A percentile compares a stretch with the other conserved stretches of the same genome.
Evolutionary conservation across 1,140 invertebrate genomes (phyloP).

Genomic region (Drosophila pseudoobscura): DNA sequence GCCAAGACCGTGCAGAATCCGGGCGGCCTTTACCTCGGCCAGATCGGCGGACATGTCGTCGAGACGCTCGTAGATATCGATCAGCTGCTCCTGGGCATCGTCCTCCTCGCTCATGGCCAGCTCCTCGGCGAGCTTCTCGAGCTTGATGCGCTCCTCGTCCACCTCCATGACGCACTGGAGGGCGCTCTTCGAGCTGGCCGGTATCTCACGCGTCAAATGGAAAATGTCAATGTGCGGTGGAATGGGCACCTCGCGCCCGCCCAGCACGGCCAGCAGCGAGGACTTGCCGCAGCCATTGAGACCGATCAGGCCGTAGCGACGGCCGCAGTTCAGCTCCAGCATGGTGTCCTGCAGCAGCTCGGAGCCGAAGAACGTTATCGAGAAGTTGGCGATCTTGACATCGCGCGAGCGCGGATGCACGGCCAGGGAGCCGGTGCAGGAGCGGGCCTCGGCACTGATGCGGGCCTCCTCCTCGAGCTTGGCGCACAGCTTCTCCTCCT

Average conservation of each 20-base stretch:
- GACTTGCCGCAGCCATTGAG: conserved; percentile 98
- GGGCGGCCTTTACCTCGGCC: conserved; percentile 96
- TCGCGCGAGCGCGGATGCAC: conserved; percentile 98
- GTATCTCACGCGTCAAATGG: conserved; percentile 98
- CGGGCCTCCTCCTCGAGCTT: conserved; percentile 95
- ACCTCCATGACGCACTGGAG: conserved; percentile 99
- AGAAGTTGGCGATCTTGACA: conserved; percentile 98
- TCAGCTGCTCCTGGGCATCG: conserved; percentile 96
- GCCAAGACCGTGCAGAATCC: conserved; percentile 98
- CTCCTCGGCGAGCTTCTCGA: conserved; percentile 97
- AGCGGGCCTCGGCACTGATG: conserved; percentile 95
- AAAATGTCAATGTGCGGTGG: conserved; percentile 99
- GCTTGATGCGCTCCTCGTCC: conserved; percentile 94
- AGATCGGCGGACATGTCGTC: conserved; percentile 98
- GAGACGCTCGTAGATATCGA: conserved; percentile 98
- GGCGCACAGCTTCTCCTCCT: conserved; percentile 91
- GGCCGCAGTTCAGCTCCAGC: conserved; percentile 97
- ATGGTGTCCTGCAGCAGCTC: conserved; percentile 98
- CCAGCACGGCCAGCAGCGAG: conserved; percentile 94
- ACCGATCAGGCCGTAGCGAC: conserved; percentile 98
- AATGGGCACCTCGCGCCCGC: conserved; percentile 97
- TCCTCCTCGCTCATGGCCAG: conserved; percentile 94
- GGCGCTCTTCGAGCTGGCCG: conserved; percentile 96
- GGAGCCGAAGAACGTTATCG: conserved; percentile 98
- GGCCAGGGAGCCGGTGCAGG: conserved; percentile 96